Evolutionary conservation across 2,888 invertebrate species (phyloP).

Genomic region (Melangyna quadrimaculata): DNA sequence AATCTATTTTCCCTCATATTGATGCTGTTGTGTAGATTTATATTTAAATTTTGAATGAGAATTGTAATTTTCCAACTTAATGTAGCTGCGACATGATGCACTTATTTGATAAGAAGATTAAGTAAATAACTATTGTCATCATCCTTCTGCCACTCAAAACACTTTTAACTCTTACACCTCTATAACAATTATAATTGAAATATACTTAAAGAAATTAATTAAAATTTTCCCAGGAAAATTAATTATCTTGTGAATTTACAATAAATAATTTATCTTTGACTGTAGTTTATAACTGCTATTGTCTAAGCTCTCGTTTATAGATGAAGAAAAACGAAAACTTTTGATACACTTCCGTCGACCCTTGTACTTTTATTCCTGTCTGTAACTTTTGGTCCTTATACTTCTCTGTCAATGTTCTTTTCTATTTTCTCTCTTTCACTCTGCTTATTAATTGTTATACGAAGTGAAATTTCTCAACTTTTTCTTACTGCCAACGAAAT

Average conservation of each 20-base stretch:
- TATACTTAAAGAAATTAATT: slow-evolving; percentile 54
- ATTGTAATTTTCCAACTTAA: neutral
- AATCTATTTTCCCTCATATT: neutral
- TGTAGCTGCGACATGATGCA: neutral
- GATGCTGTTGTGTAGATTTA: too few relatives aligned
- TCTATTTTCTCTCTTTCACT: neutral
- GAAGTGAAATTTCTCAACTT: slow-evolving; percentile 59
- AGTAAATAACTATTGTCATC: neutral
- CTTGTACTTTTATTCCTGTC: neutral
- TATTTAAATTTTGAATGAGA: neutral
- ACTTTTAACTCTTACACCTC: neutral
- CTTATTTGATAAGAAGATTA: neutral
- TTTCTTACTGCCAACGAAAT: neutral
- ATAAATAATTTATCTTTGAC: slow-evolving; percentile 59
- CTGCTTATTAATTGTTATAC: slow-evolving; percentile 55
- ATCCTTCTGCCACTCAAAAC: neutral
- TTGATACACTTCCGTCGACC: slow-evolving; percentile 11
- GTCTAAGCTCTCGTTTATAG: slow-evolving; percentile 16
- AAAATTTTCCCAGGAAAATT: slow-evolving; percentile 47
- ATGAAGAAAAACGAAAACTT: slow-evolving; percentile 27
- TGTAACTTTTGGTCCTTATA: neutral
- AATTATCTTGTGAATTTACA: slow-evolving; percentile 57
- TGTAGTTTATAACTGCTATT: slow-evolving; percentile 49
- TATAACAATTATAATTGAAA: slow-evolving; percentile 28
- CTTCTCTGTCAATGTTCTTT: neutral